A percentile compares a stretch with the other conserved stretches of the same genome.
These are phyloP conservation scores for Drosophila emarginata DNA, from an alignment of 2,888 invertebrate species.

Conservation along the genomic window DNA sequence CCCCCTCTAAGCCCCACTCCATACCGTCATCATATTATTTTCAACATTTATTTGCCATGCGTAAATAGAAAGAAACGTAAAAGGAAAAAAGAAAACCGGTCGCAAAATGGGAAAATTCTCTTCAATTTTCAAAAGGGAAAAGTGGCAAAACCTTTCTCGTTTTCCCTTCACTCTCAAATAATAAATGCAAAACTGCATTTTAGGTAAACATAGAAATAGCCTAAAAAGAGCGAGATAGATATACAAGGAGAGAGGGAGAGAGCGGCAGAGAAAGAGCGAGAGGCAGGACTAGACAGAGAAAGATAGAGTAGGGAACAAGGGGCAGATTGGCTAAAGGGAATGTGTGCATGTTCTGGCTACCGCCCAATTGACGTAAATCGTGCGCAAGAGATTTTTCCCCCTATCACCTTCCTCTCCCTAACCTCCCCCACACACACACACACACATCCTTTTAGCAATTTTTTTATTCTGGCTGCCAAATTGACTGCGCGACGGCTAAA, in stretches of 20 bases:
- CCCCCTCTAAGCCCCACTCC: background rate
- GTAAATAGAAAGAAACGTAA: conserved; percentile 48
- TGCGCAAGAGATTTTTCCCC: conserved; percentile 51
- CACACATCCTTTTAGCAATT: background rate
- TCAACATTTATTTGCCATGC: conserved; percentile 75
- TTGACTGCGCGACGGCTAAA: conserved; percentile 58
- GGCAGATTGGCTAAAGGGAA: conserved; percentile 3
- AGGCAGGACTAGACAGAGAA: no score
- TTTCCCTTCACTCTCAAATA: conserved; percentile 22
- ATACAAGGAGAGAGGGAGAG: background rate
- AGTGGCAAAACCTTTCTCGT: conserved; percentile 40
- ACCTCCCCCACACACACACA: no score
- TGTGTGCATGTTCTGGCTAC: conserved; percentile 56
- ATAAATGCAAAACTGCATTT: conserved; percentile 63
- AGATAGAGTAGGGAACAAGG: background rate
- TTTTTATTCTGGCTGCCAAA: conserved; percentile 61
- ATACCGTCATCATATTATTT: conserved; percentile 54
- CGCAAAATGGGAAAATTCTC: conserved; percentile 13
- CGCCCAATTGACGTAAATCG: conserved; percentile 74
- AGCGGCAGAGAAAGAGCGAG: background rate
- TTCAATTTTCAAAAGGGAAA: conserved; percentile 40
- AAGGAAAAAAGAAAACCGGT: conserved; percentile 27
- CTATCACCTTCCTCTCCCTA: background rate
- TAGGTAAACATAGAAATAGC: conserved; percentile 63
- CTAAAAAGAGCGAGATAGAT: background rate